Percentiles rank a stretch among this genome's conserved stretches.
phyloP scores from a whole-genome alignment of 2,797 vertebrate genomes.

The Remorina albescens region DNA sequence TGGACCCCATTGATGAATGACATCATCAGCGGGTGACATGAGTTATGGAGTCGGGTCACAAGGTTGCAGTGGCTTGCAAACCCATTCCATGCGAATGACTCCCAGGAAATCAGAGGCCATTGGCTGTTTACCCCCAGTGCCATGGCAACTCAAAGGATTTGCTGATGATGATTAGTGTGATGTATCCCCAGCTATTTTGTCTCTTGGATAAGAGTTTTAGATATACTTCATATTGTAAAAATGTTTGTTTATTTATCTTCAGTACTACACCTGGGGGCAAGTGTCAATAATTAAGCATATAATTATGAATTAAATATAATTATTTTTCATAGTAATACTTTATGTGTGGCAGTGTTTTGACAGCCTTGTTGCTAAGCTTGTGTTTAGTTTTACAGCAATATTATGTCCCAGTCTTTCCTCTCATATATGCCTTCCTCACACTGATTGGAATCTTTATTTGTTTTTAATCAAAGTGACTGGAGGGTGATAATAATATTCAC shows the following conservation, averaged over 20 bases:
- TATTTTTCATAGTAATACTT: background rate
- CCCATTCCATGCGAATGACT: slow-evolving; percentile 87
- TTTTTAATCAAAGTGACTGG: slow-evolving; percentile 84
- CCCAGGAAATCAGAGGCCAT: slow-evolving; percentile 81
- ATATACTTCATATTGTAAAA: slow-evolving; percentile 3
- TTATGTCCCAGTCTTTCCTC: slow-evolving; percentile 62
- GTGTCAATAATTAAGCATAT: background rate
- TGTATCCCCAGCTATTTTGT: slow-evolving; percentile 34
- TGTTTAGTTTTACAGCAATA: slow-evolving; percentile 40
- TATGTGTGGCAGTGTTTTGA: slow-evolving; percentile 35
- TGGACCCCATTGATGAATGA: slow-evolving; percentile 85
- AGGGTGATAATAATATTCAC: slow-evolving; percentile 78
- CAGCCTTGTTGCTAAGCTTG: slow-evolving; percentile 41
- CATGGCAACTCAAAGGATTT: slow-evolving; percentile 65
- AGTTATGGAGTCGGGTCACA: slow-evolving; percentile 83
- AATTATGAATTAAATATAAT: slow-evolving; percentile 21
- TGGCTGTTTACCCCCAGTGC: slow-evolving; percentile 72
- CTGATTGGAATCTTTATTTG: slow-evolving; percentile 81
- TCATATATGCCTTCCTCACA: slow-evolving; percentile 68
- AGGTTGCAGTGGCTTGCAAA: slow-evolving; percentile 80
- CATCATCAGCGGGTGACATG: slow-evolving; percentile 87
- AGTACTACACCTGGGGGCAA: slow-evolving; percentile 5
- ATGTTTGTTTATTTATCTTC: slow-evolving; percentile 8
- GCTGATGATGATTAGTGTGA: slow-evolving; percentile 55
- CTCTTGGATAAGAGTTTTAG: slow-evolving; percentile 19